A percentile compares a stretch with the other conserved stretches of the same genome.
These are phyloP conservation scores for Siniperca obscura DNA, from an alignment of 2,797 vertebrate species.

Conservation along the genomic window DNA sequence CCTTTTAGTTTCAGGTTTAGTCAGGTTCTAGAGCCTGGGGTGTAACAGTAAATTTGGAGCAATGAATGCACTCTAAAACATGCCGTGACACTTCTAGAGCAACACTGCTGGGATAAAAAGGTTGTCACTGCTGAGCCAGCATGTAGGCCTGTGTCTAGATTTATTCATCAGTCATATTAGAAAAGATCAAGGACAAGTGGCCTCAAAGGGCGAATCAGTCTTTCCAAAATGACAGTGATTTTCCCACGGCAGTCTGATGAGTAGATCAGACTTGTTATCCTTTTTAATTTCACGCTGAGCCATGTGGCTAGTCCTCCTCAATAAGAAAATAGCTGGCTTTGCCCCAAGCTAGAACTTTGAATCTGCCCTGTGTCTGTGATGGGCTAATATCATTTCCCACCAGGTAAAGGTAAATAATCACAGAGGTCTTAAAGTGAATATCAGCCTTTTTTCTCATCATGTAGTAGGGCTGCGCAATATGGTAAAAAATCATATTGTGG, in stretches of 20 bases:
- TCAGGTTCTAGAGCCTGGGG: conserved; percentile 71
- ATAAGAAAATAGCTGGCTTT: conserved; percentile 39
- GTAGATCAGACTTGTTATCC: conserved; percentile 68
- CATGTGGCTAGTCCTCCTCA: conserved; percentile 46
- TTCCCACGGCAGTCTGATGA: conserved; percentile 58
- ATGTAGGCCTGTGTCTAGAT: conserved; percentile 29
- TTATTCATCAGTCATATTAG: conserved; percentile 49
- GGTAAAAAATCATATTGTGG: no score
- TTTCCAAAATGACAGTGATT: conserved; percentile 44
- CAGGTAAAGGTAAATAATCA: conserved; percentile 41
- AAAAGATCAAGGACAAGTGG: conserved; percentile 51
- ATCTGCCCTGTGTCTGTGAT: conserved; percentile 49
- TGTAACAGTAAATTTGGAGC: conserved; percentile 68
- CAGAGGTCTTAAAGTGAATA: conserved; percentile 7
- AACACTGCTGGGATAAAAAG: conserved; percentile 39
- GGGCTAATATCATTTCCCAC: conserved; percentile 30
- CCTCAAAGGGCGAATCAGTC: conserved; percentile 23
- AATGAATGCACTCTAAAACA: conserved; percentile 67
- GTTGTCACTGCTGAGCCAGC: conserved; percentile 51
- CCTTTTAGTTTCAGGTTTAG: conserved; percentile 61
- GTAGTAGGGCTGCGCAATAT: no score
- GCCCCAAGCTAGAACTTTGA: conserved; percentile 49
- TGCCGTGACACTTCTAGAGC: conserved; percentile 73
- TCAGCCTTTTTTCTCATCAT: not conserved
- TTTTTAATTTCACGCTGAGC: conserved; percentile 69